Conservation (phyloP, 2,113 vertebrate genomes). For the Xenotilapia flavipinnis region DNA sequence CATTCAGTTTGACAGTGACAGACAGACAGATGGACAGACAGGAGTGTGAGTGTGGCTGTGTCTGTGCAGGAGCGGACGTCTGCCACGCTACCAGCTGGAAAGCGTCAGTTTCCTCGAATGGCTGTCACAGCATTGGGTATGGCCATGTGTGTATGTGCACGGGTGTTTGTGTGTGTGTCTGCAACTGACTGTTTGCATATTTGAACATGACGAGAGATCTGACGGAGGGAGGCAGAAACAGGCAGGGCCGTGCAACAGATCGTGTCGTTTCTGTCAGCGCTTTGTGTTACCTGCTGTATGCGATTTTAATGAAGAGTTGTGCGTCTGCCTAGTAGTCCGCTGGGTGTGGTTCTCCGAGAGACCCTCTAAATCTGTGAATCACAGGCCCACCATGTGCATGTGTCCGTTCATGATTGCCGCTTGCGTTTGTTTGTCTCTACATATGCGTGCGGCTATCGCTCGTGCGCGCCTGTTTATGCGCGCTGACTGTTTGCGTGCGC, state of each 20-base stretch:
- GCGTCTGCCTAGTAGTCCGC: not conserved
- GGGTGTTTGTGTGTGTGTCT: not conserved
- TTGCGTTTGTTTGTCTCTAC: not conserved
- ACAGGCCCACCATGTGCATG: not conserved
- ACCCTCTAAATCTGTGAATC: not conserved
- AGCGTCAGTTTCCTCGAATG: constrained; percentile 46
- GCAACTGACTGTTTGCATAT: constrained; percentile 34
- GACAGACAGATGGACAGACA: constrained; percentile 44
- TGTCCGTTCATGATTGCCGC: not conserved
- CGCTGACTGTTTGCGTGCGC: not conserved
- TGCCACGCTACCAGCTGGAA: constrained; percentile 58
- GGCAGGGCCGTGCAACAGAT: constrained; percentile 2
- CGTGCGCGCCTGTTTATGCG: not conserved
- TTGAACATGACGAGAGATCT: constrained; percentile 20
- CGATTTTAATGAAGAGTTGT: constrained; percentile 32
- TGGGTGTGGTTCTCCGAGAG: constrained; percentile 28
- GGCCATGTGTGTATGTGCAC: not conserved
- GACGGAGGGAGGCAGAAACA: constrained; percentile 22
- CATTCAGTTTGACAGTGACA: constrained; percentile 29
- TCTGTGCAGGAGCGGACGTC: constrained; percentile 20
- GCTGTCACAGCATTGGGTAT: constrained; percentile 41
- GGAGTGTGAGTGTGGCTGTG: not conserved
- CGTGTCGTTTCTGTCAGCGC: constrained; percentile 5
- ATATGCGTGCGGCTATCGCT: not conserved
- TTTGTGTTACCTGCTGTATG: constrained; percentile 20